Percentiles rank a stretch among this genome's conserved stretches.
Conservation (phyloP, 2,797 vertebrate genomes). For the Malurus splendens region DNA sequence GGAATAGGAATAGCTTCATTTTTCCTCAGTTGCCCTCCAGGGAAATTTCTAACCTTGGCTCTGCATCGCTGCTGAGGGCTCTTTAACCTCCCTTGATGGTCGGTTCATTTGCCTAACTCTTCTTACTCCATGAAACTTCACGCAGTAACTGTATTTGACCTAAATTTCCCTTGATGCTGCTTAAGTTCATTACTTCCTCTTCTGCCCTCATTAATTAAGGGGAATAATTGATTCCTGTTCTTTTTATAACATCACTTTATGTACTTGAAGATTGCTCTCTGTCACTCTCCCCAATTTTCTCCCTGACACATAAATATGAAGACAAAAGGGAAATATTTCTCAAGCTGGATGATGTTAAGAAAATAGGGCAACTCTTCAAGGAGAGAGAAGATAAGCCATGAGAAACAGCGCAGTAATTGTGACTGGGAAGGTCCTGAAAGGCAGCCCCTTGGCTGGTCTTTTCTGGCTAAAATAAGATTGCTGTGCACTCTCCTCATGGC, state of each 20-base stretch:
- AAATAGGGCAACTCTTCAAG: neutral
- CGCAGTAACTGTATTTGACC: conserved; percentile 16
- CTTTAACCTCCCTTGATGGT: neutral
- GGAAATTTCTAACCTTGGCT: conserved; percentile 22
- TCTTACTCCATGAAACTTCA: conserved; percentile 13
- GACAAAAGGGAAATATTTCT: conserved; percentile 21
- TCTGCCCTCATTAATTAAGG: conserved; percentile 47
- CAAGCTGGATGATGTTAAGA: neutral
- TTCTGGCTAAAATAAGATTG: neutral
- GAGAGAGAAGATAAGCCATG: neutral
- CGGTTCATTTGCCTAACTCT: conserved; percentile 1
- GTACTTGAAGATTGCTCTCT: conserved; percentile 9
- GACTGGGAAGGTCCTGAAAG: neutral
- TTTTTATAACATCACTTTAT: conserved; percentile 35
- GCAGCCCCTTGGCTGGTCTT: neutral
- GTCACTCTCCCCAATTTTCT: neutral
- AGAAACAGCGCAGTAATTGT: neutral
- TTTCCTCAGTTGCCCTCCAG: neutral
- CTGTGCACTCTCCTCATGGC: fast-evolving
- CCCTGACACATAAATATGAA: conserved; percentile 1
- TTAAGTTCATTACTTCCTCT: conserved; percentile 54
- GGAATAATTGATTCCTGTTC: conserved; percentile 50
- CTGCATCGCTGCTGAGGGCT: neutral
- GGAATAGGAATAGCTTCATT: neutral
- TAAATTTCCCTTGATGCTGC: conserved; percentile 44